Conservation (phyloP, 1,140 invertebrate genomes). For the Ceratosolen solmsi region DNA sequence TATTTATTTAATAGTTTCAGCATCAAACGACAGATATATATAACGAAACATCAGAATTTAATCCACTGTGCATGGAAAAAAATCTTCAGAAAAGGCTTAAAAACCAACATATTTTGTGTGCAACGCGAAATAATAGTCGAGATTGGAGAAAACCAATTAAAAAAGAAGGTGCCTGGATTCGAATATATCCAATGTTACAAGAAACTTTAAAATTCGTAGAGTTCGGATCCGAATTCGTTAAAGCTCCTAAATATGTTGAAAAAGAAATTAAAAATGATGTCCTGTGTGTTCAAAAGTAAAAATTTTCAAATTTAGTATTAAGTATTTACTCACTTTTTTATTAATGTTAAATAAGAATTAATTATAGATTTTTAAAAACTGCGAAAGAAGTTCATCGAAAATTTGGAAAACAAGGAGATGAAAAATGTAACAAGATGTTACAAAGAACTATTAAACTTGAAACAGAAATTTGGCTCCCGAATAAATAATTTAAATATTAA, state of each 20-base stretch:
- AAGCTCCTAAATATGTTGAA: conserved; percentile 56
- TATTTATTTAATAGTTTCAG: conserved; percentile 38
- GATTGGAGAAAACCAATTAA: conserved; percentile 76
- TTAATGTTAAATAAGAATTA: neutral
- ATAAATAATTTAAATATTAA: conserved; percentile 59
- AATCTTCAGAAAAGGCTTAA: conserved; percentile 55
- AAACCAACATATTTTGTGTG: conserved; percentile 50
- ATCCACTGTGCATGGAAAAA: conserved; percentile 60
- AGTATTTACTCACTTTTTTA: too few species aligned
- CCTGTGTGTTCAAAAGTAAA: conserved; percentile 67
- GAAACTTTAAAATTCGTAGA: conserved; percentile 55
- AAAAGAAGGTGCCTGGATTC: conserved; percentile 77
- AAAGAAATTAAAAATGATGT: conserved; percentile 66
- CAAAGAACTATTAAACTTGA: conserved; percentile 61
- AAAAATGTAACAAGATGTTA: conserved; percentile 66
- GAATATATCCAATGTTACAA: conserved; percentile 74
- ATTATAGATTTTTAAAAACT: conserved; percentile 66
- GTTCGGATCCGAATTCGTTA: conserved; percentile 47
- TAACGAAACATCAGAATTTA: conserved; percentile 58
- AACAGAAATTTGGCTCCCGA: conserved; percentile 71
- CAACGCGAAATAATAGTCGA: conserved; percentile 77
- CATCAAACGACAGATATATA: conserved; percentile 56
- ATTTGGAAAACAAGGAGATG: conserved; percentile 67
- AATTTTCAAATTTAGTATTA: too few species aligned
- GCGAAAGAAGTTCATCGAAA: conserved; percentile 67